A percentile compares a stretch with the other conserved stretches of the same genome.
These are phyloP conservation scores for Stramonita haemastoma DNA, from an alignment of 2,888 invertebrate genomes.

Conservation along the genomic window DNA sequence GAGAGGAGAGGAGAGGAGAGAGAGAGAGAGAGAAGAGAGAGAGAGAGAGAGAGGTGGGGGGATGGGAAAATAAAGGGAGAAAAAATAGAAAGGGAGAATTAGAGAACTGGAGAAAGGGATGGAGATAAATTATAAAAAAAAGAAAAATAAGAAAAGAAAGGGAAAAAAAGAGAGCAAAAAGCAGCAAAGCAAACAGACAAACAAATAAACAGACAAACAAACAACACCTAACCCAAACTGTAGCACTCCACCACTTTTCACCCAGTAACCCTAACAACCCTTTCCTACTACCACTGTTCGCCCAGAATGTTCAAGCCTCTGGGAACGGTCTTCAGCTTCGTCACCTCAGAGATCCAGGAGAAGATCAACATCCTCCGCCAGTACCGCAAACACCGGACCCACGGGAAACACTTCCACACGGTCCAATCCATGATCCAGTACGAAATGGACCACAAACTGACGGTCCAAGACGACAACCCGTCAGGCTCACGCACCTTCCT, in stretches of 20 bases:
- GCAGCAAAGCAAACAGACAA: background rate
- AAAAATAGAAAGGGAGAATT: too few relatives aligned
- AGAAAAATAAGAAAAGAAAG: too few relatives aligned
- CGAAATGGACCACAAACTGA: conserved; percentile 85
- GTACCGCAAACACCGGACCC: conserved; percentile 77
- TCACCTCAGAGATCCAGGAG: conserved; percentile 90
- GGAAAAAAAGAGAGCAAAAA: too few relatives aligned
- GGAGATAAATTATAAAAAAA: too few relatives aligned
- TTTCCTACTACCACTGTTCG: background rate
- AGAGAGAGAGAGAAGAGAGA: background rate
- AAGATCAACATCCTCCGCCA: conserved; percentile 89
- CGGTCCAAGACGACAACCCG: conserved; percentile 76
- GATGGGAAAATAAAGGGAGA: too few relatives aligned
- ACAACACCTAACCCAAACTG: too few relatives aligned
- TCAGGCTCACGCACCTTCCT: conserved; percentile 93
- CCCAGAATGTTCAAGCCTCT: conserved; percentile 90
- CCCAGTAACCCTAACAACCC: too few relatives aligned
- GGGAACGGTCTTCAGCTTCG: conserved; percentile 94
- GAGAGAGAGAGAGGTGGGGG: background rate
- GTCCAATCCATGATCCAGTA: conserved; percentile 91
- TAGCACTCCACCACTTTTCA: background rate
- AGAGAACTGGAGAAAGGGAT: too few relatives aligned
- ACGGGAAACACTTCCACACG: conserved; percentile 81
- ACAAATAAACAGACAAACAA: background rate
- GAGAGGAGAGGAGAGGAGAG: background rate